These are phyloP conservation scores for Euspilapteryx auroguttella DNA, from an alignment of 2,888 invertebrate genomes.

Conservation along the genomic window DNA sequence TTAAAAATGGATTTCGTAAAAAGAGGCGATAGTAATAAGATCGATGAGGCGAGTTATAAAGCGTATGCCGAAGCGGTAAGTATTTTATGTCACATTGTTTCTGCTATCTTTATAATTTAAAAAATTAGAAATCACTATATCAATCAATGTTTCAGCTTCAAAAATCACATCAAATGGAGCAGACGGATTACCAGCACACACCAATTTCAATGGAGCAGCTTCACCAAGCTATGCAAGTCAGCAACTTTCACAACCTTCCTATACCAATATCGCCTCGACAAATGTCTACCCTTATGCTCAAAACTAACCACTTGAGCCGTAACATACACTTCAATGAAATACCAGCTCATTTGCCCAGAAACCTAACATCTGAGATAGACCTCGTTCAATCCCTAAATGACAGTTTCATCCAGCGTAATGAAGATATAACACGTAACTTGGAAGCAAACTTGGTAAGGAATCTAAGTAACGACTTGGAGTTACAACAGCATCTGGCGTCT, in stretches of 20 bases:
- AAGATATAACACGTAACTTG: conserved; percentile 14
- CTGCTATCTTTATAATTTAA: background rate
- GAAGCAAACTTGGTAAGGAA: conserved; percentile 19
- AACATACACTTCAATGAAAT: conserved; percentile 35
- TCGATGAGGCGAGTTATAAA: conserved; percentile 41
- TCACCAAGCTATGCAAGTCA: conserved; percentile 41
- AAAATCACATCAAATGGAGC: conserved; percentile 35
- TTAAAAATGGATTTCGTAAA: conserved; percentile 45
- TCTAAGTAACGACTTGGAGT: background rate
- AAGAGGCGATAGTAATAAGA: conserved; percentile 33
- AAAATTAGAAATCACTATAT: background rate
- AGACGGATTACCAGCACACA: conserved; percentile 32
- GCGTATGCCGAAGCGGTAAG: conserved; percentile 42
- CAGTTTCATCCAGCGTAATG: conserved; percentile 10
- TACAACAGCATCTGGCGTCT: background rate
- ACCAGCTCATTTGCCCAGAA: conserved; percentile 29
- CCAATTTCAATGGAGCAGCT: conserved; percentile 45
- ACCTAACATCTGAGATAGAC: conserved; percentile 23
- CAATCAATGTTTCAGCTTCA: conserved; percentile 26
- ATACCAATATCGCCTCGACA: conserved; percentile 40
- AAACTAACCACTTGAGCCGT: conserved; percentile 32
- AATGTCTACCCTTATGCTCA: conserved; percentile 44
- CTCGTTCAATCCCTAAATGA: conserved; percentile 19
- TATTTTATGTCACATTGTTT: conserved; percentile 7
- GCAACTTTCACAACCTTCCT: conserved; percentile 36